These are phyloP conservation scores for Pangasius sanitwongsei DNA, from an alignment of 2,797 vertebrate species.

Conservation along the genomic window DNA sequence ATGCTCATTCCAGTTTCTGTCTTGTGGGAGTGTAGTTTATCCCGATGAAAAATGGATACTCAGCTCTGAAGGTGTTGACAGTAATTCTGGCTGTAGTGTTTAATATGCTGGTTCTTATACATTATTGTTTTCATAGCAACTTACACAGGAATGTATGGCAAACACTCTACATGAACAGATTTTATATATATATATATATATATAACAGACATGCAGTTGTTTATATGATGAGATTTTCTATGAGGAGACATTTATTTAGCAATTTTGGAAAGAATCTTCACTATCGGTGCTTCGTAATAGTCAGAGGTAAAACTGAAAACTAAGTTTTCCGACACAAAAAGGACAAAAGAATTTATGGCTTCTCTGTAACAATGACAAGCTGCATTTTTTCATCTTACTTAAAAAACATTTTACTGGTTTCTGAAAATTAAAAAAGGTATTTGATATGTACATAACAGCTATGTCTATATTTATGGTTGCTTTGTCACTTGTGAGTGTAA, in stretches of 20 bases:
- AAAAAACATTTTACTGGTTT: neutral
- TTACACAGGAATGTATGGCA: neutral
- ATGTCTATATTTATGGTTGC: neutral
- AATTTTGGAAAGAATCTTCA: neutral
- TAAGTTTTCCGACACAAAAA: neutral
- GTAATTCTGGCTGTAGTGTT: neutral
- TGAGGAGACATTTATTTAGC: neutral
- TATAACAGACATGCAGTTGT: neutral
- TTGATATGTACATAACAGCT: neutral
- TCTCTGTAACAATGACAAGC: neutral
- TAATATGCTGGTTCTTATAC: neutral
- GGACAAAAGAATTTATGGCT: neutral
- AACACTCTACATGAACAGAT: neutral
- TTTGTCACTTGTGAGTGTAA: conserved; percentile 4
- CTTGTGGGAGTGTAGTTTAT: too few relatives aligned
- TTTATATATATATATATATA: too few relatives aligned
- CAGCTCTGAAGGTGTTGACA: neutral
- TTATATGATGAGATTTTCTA: neutral
- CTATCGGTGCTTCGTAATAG: neutral
- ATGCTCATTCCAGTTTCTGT: neutral
- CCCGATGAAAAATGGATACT: neutral
- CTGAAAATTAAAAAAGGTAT: neutral
- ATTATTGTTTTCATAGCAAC: neutral
- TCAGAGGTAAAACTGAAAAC: neutral
- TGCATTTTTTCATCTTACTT: neutral